Conservation (phyloP, 2,113 vertebrate species). For the Poecilia latipinna region DNA sequence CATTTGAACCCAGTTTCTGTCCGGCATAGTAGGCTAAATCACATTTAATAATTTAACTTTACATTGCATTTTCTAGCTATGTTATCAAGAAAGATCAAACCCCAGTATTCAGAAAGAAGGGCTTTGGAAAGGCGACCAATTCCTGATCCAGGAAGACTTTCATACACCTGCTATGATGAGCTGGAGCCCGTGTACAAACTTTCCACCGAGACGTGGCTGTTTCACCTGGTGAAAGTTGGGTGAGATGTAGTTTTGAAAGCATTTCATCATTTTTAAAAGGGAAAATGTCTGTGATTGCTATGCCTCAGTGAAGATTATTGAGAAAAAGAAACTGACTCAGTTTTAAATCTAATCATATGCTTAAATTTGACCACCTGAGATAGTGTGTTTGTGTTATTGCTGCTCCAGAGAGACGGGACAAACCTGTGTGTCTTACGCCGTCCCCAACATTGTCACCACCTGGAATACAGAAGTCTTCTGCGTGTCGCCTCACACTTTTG, state of each 20-base stretch:
- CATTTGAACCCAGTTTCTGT: too few species aligned
- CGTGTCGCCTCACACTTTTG: constrained; percentile 80
- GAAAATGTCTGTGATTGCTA: neutral
- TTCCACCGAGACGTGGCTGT: constrained; percentile 90
- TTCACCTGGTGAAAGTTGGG: constrained; percentile 81
- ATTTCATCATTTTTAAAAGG: neutral
- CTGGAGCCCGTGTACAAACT: constrained; percentile 73
- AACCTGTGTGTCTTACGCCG: constrained; percentile 70
- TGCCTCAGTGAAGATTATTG: neutral
- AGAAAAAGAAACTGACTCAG: too few species aligned
- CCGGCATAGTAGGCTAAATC: neutral
- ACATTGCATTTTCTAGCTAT: neutral
- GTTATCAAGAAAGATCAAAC: neutral
- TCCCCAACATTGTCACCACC: constrained; percentile 87
- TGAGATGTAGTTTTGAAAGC: constrained; percentile 57
- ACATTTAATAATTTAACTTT: constrained; percentile 15
- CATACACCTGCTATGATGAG: neutral
- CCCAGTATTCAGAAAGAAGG: neutral
- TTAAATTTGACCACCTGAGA: neutral
- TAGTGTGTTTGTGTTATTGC: neutral
- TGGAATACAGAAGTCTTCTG: constrained; percentile 88
- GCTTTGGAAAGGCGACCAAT: neutral
- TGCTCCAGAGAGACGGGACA: constrained; percentile 76
- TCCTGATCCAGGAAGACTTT: constrained; percentile 2
- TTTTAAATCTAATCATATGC: too few species aligned